A percentile compares a stretch with the other conserved stretches of the same genome.
Conservation (phyloP, 2,888 invertebrate genomes). For the Eupithecia tripunctaria region DNA sequence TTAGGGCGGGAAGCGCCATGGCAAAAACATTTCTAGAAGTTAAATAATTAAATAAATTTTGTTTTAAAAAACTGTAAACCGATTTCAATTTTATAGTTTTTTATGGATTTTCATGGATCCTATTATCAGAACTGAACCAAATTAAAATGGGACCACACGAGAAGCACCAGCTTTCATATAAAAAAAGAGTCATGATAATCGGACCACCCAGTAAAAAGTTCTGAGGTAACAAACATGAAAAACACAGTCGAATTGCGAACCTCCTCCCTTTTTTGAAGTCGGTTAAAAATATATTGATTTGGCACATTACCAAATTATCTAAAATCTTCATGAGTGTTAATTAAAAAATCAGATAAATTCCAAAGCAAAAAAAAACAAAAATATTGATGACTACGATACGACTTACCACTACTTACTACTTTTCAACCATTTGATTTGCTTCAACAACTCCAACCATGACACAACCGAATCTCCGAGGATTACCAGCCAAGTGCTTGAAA, state of each 20-base stretch:
- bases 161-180: no score
- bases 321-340: background rate
- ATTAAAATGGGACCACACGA: no score
- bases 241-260: no score
- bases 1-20: constrained; percentile 11
- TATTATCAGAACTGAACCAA: no score
- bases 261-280: no score
- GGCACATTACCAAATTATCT: background rate
- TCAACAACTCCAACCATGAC: background rate
- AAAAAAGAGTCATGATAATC: no score
- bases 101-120: no score
- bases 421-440: background rate
- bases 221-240: no score
- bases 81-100: no score
- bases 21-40: background rate
- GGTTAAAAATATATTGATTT: background rate
- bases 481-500: constrained; percentile 18
- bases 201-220: no score
- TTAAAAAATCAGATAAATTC: background rate
- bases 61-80: no score
- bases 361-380: background rate
- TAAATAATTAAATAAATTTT: no score
- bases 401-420: background rate
- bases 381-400: background rate
- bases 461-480: background rate